These are phyloP conservation scores for Mormyrus iriodes DNA, from an alignment of 2,113 vertebrate genomes.

Conservation along the genomic window DNA sequence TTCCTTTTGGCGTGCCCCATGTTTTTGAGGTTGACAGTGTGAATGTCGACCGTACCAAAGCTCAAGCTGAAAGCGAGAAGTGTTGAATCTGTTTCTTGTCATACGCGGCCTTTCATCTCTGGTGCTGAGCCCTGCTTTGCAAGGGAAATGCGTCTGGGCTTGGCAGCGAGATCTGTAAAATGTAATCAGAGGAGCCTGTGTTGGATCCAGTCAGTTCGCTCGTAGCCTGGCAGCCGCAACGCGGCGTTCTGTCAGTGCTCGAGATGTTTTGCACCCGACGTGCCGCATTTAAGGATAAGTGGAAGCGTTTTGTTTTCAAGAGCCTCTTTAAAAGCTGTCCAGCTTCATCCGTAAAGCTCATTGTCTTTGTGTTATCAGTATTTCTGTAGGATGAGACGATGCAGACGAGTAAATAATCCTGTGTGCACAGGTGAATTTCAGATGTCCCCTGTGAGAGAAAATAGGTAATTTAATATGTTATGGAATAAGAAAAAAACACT, in stretches of 20 bases:
- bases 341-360: not conserved
- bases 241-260: slow-evolving; percentile 46
- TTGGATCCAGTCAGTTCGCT: slow-evolving; percentile 47
- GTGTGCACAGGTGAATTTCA: not conserved
- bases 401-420: not conserved
- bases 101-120: slow-evolving; percentile 52
- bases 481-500: not conserved
- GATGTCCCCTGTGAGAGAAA: not conserved
- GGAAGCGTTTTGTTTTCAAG: not conserved
- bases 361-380: not conserved
- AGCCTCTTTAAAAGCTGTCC: not conserved
- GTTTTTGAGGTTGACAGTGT: slow-evolving; percentile 39
- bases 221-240: slow-evolving; percentile 42
- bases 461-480: not conserved
- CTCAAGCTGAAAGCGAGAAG: slow-evolving; percentile 39
- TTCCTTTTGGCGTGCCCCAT: slow-evolving; percentile 14
- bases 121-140: slow-evolving; percentile 53
- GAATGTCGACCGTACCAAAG: slow-evolving; percentile 49
- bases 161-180: slow-evolving; percentile 57
- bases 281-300: slow-evolving; percentile 29
- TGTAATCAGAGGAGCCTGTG: slow-evolving; percentile 50
- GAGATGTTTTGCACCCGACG: slow-evolving; percentile 42
- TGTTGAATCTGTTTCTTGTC: slow-evolving; percentile 55
- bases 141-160: slow-evolving; percentile 52
- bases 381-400: not conserved